Evolutionary conservation across 2,888 invertebrate species (phyloP).

Genomic region (Melanophora roralis): DNA sequence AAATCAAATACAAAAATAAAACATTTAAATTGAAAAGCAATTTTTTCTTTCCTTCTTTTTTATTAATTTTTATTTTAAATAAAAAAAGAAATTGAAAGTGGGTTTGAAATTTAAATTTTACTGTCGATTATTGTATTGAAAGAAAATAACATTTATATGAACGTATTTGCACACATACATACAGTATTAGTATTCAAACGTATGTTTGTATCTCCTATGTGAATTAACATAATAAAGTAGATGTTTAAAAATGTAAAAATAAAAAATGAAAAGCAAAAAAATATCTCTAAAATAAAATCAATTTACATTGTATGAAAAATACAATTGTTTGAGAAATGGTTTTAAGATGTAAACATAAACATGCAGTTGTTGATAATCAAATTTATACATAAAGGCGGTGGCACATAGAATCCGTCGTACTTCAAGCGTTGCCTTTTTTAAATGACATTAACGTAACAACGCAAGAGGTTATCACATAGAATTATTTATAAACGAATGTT

Average conservation of each 20-base stretch:
- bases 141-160: not conserved
- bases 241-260: constrained; percentile 8
- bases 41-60: not conserved
- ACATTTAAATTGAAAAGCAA: constrained; percentile 18
- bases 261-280: not conserved
- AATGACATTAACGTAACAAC: too few species aligned
- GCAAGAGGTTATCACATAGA: too few species aligned
- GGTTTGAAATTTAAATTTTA: constrained; percentile 12
- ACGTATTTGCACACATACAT: not conserved
- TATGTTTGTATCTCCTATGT: not conserved
- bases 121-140: not conserved
- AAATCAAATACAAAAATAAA: not conserved
- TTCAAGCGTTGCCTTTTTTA: too few species aligned
- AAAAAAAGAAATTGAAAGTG: constrained; percentile 35
- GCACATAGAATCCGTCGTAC: too few species aligned
- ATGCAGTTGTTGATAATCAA: too few species aligned
- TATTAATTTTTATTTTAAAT: too few species aligned
- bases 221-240: constrained; percentile 37
- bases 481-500: too few species aligned
- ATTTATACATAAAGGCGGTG: too few species aligned
- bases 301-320: too few species aligned
- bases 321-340: not conserved
- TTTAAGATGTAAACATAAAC: too few species aligned
- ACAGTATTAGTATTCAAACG: not conserved
- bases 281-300: constrained; percentile 27